phyloP scores from a whole-genome alignment of 53 echinoderm and acorn worm species.

The Hippasteria phrygiana region DNA sequence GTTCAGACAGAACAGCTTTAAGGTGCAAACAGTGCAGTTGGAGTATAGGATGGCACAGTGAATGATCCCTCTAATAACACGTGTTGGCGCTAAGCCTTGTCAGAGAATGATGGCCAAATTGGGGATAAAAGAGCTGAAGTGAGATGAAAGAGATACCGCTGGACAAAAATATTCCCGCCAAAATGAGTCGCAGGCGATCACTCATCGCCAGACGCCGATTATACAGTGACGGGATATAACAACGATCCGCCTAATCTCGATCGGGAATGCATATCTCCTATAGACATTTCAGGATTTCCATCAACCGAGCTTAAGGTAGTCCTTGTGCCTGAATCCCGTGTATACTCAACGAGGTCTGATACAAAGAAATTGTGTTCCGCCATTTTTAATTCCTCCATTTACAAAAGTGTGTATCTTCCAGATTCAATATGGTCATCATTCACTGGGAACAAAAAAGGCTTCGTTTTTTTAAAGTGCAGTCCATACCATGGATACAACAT shows the following conservation, averaged over 20 bases:
- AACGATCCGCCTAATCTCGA: not conserved
- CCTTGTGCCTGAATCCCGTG: not conserved
- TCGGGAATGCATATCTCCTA: not conserved
- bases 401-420: not conserved
- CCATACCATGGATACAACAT: not conserved
- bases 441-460: not conserved
- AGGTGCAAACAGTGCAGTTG: not conserved
- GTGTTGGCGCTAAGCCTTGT: not conserved
- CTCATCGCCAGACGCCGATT: not conserved
- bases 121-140: not conserved
- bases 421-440: not conserved
- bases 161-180: conserved; percentile 10
- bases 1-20: not conserved
- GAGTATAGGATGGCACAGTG: not conserved
- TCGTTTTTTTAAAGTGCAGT: not conserved
- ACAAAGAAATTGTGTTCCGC: not conserved
- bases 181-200: not conserved
- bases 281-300: not conserved
- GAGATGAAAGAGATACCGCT: conserved; percentile 20
- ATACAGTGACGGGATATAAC: not conserved
- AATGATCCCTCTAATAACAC: not conserved
- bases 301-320: not conserved
- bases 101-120: not conserved
- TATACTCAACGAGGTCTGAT: no score
- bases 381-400: not conserved